Conservation (phyloP, 2,888 invertebrate genomes). For the Archaeoteleia sp. region DNA sequence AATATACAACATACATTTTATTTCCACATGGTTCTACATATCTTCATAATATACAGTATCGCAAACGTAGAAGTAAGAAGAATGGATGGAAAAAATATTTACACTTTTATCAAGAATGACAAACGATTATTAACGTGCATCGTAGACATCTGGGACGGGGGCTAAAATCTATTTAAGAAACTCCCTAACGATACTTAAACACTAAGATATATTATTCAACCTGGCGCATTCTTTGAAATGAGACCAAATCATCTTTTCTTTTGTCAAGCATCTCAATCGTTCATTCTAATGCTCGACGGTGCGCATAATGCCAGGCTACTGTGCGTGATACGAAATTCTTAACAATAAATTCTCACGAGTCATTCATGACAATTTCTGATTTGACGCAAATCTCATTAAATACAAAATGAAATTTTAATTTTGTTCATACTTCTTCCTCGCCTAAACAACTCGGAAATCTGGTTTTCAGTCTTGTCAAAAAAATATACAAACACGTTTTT, state of each 20-base stretch:
- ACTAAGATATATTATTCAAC: constrained; percentile 41
- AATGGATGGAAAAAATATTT: constrained; percentile 65
- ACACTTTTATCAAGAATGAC: constrained; percentile 66
- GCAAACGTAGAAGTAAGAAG: constrained; percentile 45
- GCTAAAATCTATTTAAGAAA: constrained; percentile 44
- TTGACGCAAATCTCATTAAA: too few species aligned
- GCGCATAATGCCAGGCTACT: constrained; percentile 26
- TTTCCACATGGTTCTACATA: constrained; percentile 64
- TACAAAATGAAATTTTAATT: constrained; percentile 7
- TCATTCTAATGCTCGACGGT: constrained; percentile 8
- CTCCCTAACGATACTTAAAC: constrained; percentile 49
- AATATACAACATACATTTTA: constrained; percentile 73
- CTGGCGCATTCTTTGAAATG: constrained; percentile 24
- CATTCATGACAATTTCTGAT: constrained; percentile 7
- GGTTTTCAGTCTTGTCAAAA: constrained; percentile 3
- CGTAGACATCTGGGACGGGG: constrained; percentile 40
- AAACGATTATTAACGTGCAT: constrained; percentile 50
- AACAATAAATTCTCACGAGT: constrained; percentile 43
- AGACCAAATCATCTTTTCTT: constrained; percentile 29
- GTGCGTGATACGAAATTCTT: constrained; percentile 33
- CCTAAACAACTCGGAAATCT: too few species aligned
- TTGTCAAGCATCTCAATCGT: constrained; percentile 16
- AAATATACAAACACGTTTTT: background rate
- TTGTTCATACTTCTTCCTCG: constrained; percentile 9
- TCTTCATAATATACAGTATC: constrained; percentile 57